phyloP scores from a whole-genome alignment of 2,113 vertebrate genomes.

The Bothrops jararaca region DNA sequence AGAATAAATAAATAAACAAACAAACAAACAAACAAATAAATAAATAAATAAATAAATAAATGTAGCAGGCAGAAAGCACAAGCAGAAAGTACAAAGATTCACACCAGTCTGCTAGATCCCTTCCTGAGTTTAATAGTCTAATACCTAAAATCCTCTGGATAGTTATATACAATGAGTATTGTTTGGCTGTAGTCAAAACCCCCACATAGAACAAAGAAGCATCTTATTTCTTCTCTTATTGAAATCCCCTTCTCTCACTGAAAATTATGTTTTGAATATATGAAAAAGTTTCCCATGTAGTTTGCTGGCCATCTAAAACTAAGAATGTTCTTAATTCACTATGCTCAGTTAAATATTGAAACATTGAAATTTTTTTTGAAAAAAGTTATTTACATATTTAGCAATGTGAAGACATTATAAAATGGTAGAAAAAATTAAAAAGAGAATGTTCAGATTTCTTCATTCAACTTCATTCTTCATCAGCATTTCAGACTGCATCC shows the following conservation, averaged over 20 bases:
- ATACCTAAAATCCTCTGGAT: neutral
- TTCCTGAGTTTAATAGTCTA: neutral
- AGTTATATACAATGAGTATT: neutral
- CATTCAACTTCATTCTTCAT: neutral
- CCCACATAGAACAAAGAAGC: neutral
- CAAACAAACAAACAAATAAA: neutral
- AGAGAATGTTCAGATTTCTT: neutral
- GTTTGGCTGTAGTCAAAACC: neutral
- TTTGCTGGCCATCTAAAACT: too few species aligned
- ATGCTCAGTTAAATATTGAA: neutral
- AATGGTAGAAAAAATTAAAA: neutral
- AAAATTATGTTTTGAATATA: neutral
- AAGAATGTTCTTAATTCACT: neutral
- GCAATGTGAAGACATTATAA: neutral
- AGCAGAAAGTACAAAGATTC: neutral
- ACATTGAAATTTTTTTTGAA: neutral
- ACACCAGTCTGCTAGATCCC: neutral
- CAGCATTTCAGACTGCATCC: neutral
- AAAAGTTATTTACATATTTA: neutral
- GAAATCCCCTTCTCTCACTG: neutral
- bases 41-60: neutral
- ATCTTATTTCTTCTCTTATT: neutral
- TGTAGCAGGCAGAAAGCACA: neutral
- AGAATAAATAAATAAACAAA: neutral
- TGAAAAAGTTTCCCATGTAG: neutral